A percentile compares a stretch with the other conserved stretches of the same genome.
phyloP scores from a whole-genome alignment of 2,888 invertebrate genomes.

The Glaucopsyche alexis region DNA sequence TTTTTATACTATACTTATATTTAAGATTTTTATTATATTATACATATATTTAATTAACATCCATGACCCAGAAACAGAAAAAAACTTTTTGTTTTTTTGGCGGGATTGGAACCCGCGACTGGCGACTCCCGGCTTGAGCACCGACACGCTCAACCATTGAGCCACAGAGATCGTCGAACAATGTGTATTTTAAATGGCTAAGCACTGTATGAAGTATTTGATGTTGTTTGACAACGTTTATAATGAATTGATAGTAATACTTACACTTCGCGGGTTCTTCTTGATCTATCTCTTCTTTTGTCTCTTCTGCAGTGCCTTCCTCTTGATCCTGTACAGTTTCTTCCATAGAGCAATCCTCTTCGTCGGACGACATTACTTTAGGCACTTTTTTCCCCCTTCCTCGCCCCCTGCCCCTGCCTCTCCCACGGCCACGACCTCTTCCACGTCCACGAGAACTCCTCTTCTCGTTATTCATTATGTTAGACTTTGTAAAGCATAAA shows the following conservation, averaged over 20 bases:
- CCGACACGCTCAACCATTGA: too few species aligned
- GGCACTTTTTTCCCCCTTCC: slow-evolving; percentile 87
- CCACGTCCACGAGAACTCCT: slow-evolving; percentile 86
- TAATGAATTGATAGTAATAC: slow-evolving; percentile 32
- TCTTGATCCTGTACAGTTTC: slow-evolving; percentile 77
- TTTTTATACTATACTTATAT: too few species aligned
- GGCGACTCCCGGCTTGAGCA: too few species aligned
- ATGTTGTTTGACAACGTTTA: background rate
- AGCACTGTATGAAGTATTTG: too few species aligned
- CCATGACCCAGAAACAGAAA: too few species aligned
- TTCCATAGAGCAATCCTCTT: slow-evolving; percentile 76
- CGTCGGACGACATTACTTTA: slow-evolving; percentile 84
- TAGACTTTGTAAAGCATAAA: background rate
- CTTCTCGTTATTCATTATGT: slow-evolving; percentile 74
- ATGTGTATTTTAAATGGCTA: background rate
- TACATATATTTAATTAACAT: too few species aligned
- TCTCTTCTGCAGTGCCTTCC: slow-evolving; percentile 64
- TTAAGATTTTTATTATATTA: too few species aligned
- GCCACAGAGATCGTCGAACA: too few species aligned
- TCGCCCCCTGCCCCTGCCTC: slow-evolving; percentile 85
- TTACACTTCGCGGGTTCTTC: slow-evolving; percentile 78
- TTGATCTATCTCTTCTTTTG: slow-evolving; percentile 70
- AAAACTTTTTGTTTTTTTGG: too few species aligned
- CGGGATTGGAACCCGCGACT: too few species aligned
- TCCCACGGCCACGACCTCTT: slow-evolving; percentile 88